Percentiles rank a stretch among this genome's conserved stretches.
These are phyloP conservation scores for Glaucidium brasilianum DNA, from an alignment of 2,113 vertebrate species.

Conservation along the genomic window DNA sequence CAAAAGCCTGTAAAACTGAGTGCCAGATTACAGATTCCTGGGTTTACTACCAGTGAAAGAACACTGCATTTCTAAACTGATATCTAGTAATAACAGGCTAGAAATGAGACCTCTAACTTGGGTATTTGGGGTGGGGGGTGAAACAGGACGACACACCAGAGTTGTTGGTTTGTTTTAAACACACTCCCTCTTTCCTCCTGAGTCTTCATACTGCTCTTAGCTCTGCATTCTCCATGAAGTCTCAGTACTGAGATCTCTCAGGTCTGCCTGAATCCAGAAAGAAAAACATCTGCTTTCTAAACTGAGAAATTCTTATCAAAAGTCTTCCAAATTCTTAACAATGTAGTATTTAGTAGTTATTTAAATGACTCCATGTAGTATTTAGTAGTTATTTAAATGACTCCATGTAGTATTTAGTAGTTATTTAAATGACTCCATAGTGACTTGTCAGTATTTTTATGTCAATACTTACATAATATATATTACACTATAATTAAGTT, in stretches of 20 bases:
- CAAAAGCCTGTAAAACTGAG: background rate
- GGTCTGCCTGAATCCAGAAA: background rate
- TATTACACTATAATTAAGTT: background rate
- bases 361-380: background rate
- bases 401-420: background rate
- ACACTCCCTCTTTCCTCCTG: background rate
- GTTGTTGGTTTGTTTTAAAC: background rate
- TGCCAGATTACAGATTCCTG: background rate
- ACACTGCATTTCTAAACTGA: background rate
- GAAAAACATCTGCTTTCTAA: background rate
- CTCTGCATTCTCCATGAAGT: background rate
- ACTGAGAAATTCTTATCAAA: background rate
- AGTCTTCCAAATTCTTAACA: background rate
- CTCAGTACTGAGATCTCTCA: background rate
- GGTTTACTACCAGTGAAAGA: background rate
- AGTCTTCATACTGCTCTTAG: fast-evolving
- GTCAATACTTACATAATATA: background rate
- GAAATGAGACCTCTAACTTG: background rate
- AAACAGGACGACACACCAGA: no score
- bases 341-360: background rate
- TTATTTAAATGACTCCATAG: background rate
- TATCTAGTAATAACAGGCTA: background rate
- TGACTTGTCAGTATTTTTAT: background rate
- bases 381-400: background rate
- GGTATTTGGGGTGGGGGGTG: background rate